Conservation (phyloP, 2,797 vertebrate species). For the Sebastes vulpes region DNA sequence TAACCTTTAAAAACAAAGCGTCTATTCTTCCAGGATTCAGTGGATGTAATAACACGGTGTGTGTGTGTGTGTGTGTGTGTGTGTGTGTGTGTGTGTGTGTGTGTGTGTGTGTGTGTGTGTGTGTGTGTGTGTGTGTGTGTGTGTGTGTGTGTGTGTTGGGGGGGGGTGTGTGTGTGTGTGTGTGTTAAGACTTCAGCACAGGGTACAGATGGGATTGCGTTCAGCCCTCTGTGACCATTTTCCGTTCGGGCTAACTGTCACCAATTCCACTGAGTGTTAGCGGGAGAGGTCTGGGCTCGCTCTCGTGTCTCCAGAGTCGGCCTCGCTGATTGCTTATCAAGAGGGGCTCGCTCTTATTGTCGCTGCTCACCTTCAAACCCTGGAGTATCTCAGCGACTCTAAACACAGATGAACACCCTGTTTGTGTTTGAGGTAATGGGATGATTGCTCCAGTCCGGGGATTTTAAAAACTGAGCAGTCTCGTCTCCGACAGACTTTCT, state of each 20-base stretch:
- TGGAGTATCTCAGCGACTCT: background rate
- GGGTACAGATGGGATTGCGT: conserved; percentile 31
- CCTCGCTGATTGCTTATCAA: conserved; percentile 54
- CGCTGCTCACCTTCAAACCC: conserved; percentile 50
- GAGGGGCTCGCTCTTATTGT: conserved; percentile 33
- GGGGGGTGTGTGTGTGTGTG: background rate
- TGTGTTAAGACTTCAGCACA: conserved; percentile 13
- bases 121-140: background rate
- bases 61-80: background rate
- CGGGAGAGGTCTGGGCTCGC: conserved; percentile 8
- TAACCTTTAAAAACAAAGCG: conserved; percentile 47
- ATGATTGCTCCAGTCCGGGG: conserved; percentile 3
- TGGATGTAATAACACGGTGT: conserved; percentile 20
- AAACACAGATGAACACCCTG: background rate
- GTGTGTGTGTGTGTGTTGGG: background rate
- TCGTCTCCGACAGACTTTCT: background rate
- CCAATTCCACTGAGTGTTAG: conserved; percentile 43
- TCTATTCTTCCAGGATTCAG: conserved; percentile 16
- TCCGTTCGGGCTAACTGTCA: conserved; percentile 49
- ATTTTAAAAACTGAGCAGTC: background rate
- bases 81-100: background rate
- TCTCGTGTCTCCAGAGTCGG: conserved; percentile 40
- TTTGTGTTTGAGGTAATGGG: background rate
- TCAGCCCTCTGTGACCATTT: conserved; percentile 44
- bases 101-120: background rate